Evolutionary conservation across 2,888 invertebrate genomes (phyloP), one percentile per base, ranked within the genome.

Genomic region (Clusia tigrina): DNA sequence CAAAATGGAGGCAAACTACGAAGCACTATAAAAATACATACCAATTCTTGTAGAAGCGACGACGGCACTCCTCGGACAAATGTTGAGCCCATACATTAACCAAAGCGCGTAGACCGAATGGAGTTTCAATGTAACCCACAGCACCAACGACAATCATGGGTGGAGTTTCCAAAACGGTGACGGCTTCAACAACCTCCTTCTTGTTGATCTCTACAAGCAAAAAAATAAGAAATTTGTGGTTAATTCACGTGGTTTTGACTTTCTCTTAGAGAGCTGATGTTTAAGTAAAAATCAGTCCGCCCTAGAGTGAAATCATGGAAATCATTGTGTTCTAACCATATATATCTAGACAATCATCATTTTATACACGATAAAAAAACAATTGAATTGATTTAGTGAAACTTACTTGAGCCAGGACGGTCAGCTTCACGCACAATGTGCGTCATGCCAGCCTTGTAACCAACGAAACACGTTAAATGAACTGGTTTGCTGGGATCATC

Each of bases 1-100:
- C 63, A 69, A 73, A 73, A 72, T 73, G 73, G 70, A 75, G 71
- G 46, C 64, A 22, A 59, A 52, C 32, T 26, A 42, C 15, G 6
- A 23, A 38, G 25, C 1, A 12, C 9, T 46, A 42, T 20, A 15
- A 26, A 59, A 46, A 69, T 69, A 83, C 86, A 86, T 89, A 99
- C 99, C 99, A 99, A 87, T 99, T 99, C 89, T 98, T 99, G 89
- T 99, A 99, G 89, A 99, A 98, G 74, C 99, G 91, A 81, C 99
- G 92, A 77, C 95, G 91, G 85, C 98, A 98, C 82, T 99, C 99
- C 84, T 99, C 99, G 51, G 96, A 95, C 83, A 99, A 89, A 88
- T 99, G 99, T 85, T 98, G 98, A 56, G 99, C 98, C 94, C 96
- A 99, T 58, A 99, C 91, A 60, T 98, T 97, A 72, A 96, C 94